Conservation (phyloP, 2,888 invertebrate species). For the Aphidius colemani region DNA sequence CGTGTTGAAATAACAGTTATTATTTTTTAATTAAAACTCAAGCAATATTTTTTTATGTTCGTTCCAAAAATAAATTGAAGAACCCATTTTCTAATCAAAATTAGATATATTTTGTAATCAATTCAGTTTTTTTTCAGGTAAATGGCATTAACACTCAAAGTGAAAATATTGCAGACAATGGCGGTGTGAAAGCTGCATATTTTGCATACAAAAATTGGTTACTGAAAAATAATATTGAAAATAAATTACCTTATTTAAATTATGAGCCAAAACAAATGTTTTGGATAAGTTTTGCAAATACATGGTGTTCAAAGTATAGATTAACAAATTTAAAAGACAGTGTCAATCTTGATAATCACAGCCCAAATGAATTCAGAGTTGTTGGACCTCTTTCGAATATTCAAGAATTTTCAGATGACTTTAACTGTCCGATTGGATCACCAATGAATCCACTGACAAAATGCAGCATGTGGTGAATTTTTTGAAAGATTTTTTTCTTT, state of each 20-base stretch:
- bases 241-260: slow-evolving; percentile 45
- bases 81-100: too few species aligned
- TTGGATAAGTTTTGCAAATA: slow-evolving; percentile 49
- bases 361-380: slow-evolving; percentile 28
- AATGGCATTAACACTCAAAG: slow-evolving; percentile 23
- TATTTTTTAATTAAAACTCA: too few species aligned
- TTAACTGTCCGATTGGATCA: slow-evolving; percentile 12
- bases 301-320: slow-evolving; percentile 35
- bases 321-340: slow-evolving; percentile 27
- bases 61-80: too few species aligned
- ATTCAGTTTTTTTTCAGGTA: slow-evolving; percentile 56
- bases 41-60: too few species aligned
- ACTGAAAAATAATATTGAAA: slow-evolving; percentile 36
- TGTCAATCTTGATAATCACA: slow-evolving; percentile 29
- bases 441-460: too few species aligned
- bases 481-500: too few species aligned
- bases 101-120: too few species aligned
- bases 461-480: too few species aligned
- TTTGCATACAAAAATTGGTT: slow-evolving; percentile 53
- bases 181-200: slow-evolving; percentile 62
- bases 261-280: slow-evolving; percentile 58
- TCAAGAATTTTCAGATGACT: slow-evolving; percentile 27
- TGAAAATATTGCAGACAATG: slow-evolving; percentile 31
- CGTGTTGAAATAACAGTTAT: too few species aligned
- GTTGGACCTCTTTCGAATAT: slow-evolving; percentile 25